Percentiles rank a stretch among this genome's conserved stretches.
Evolutionary conservation across 2,888 invertebrate species (phyloP).

Genomic region (Fissipunctia ypsillon): DNA sequence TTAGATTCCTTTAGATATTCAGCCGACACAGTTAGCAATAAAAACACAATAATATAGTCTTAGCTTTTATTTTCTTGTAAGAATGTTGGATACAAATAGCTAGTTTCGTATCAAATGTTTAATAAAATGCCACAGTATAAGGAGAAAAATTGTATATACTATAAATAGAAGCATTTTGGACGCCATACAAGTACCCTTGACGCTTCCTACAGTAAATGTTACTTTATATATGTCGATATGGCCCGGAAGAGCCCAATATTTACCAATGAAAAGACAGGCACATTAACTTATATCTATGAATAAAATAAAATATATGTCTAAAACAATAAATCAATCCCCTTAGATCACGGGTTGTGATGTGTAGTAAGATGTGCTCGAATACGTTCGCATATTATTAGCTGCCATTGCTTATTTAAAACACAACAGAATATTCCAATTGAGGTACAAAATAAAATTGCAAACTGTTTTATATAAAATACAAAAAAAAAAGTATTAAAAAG

Average conservation of each 20-base stretch:
- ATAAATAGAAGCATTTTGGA: conserved; percentile 79
- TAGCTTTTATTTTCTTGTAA: conserved; percentile 87
- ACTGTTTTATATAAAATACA: conserved; percentile 62
- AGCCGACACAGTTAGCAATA: conserved; percentile 41
- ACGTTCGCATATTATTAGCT: conserved; percentile 73
- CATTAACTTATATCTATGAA: conserved; percentile 80
- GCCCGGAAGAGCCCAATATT: conserved; percentile 50
- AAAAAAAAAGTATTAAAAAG: conserved; percentile 68
- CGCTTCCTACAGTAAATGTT: conserved; percentile 68
- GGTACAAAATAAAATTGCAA: conserved; percentile 59
- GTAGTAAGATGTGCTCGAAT: conserved; percentile 71
- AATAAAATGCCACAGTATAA: conserved; percentile 84
- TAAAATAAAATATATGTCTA: conserved; percentile 82
- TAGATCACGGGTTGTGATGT: conserved; percentile 88
- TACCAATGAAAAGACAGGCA: conserved; percentile 80
- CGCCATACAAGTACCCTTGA: conserved; percentile 65
- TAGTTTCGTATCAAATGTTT: conserved; percentile 88
- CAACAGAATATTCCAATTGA: conserved; percentile 59
- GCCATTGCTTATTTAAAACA: conserved; percentile 70
- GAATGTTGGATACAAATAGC: conserved; percentile 88
- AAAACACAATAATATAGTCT: conserved; percentile 74
- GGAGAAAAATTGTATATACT: conserved; percentile 86
- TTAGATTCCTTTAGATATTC: background rate
- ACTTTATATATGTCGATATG: conserved; percentile 54
- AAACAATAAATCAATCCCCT: conserved; percentile 81